phyloP scores from a whole-genome alignment of 1,140 invertebrate genomes.

The Latrodectus geometricus region DNA sequence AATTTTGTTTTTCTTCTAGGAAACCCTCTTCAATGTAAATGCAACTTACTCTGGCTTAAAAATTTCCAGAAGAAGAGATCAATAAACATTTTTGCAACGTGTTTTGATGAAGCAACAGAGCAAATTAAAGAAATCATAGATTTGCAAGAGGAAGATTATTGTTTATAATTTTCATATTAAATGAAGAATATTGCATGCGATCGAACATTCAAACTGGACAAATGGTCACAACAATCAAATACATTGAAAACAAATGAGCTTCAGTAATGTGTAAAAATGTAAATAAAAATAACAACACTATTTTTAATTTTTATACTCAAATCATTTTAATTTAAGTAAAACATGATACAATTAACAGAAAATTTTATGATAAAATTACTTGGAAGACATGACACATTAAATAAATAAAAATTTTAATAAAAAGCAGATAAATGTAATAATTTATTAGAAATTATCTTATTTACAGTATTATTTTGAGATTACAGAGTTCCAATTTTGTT shows the following conservation, averaged over 20 bases:
- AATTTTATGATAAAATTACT: too few relatives aligned
- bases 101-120: conserved; percentile 11
- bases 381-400: too few relatives aligned
- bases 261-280: too few relatives aligned
- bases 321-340: too few relatives aligned
- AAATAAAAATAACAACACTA: too few relatives aligned
- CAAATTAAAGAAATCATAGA: conserved; percentile 25
- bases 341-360: too few relatives aligned
- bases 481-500: neutral
- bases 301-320: too few relatives aligned
- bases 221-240: too few relatives aligned
- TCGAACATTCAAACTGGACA: neutral
- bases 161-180: neutral
- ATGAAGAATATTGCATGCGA: neutral
- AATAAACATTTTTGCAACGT: conserved; percentile 30
- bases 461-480: neutral
- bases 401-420: neutral
- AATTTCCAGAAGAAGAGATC: conserved; percentile 21
- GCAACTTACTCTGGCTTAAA: conserved; percentile 19
- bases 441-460: too few relatives aligned
- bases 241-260: too few relatives aligned
- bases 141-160: conserved; percentile 26
- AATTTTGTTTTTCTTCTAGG: neutral
- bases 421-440: neutral
- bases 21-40: conserved; percentile 39